Base-by-base conservation (phyloP, 2,797 vertebrate genomes). In the Oreonectes daqikongensis region DNA sequence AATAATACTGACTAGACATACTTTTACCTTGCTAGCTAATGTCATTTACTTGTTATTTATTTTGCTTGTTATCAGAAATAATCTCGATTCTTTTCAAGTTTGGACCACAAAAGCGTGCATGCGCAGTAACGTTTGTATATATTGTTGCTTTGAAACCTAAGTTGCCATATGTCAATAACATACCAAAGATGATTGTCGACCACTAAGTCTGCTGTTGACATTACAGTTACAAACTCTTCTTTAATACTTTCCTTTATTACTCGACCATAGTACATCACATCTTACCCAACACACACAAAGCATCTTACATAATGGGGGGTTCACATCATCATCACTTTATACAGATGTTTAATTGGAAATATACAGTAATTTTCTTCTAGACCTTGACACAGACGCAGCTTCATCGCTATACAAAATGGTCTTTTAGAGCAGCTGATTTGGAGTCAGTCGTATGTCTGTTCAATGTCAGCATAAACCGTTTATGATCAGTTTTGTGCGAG, bases 231-330 rank as follows among this genome's bases (percentile, higher is more conserved):
- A 18, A 24, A 46, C 6, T 14, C 1, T 10, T 9, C 60, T 77
- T 72, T 61, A 61, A 42, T 68, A 40, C 71, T 78, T 81, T 81
- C 80, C 46, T 84, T 84, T 82, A 82, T 82, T 81, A 72, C 59
- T 80, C 67, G 75, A 68, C 63, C 70, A 82, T 71, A 53, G 55
- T 75, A 82, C 83, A 80, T 72, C 71, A 84, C 78, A 84, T 78
- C 76, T 73, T 73, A 59, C 9, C 72, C 70, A 65, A 79, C 20
- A 28, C 18, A 68, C 42, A 68, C 38, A 74, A 77, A 53, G 46
- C 63, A 78, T 80, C 70, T 72, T 79, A 74, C 55, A 75, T 77
- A 60, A 81, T 72, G 69, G 46, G 30, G 2, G 24, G 77, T 65
- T 35, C 44, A 77, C 66, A 67, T 55, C 72, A 67, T 24, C 28